Evolutionary conservation across 2,888 invertebrate species (phyloP).

Genomic region (Melinaea menophilus): DNA sequence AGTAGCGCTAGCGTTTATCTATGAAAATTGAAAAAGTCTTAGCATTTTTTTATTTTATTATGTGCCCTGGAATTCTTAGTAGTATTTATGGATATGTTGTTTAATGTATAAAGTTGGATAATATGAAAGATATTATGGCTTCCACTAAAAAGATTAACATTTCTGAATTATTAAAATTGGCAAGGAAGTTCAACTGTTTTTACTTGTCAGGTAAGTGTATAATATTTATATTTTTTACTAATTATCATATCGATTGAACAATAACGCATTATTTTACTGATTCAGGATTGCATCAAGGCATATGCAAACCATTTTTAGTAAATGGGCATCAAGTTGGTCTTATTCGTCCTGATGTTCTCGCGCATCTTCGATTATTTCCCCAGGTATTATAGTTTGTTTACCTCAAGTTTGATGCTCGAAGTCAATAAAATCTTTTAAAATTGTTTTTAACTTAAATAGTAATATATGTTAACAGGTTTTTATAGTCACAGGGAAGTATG

Average conservation of each 20-base stretch:
- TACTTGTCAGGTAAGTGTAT: constrained; percentile 85
- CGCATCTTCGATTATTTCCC: constrained; percentile 87
- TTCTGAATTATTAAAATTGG: constrained; percentile 84
- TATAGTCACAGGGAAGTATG: constrained; percentile 83
- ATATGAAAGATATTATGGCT: constrained; percentile 72
- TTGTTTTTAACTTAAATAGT: neutral
- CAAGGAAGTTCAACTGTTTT: constrained; percentile 93
- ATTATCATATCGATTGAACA: neutral
- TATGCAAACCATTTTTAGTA: constrained; percentile 92
- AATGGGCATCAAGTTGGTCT: constrained; percentile 94
- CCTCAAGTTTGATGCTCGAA: neutral
- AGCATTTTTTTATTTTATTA: constrained; percentile 6
- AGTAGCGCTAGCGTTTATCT: too few relatives aligned
- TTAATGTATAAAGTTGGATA: constrained; percentile 18
- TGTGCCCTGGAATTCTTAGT: constrained; percentile 17
- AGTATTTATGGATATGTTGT: constrained; percentile 16
- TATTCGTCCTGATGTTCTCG: constrained; percentile 89
- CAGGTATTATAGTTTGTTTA: constrained; percentile 82
- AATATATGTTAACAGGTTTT: constrained; percentile 76
- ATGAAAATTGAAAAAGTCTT: neutral
- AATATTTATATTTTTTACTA: neutral
- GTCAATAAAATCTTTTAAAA: neutral
- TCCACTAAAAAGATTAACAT: constrained; percentile 63
- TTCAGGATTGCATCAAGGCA: constrained; percentile 85
- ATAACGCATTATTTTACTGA: constrained; percentile 24